Percentiles rank a stretch among this genome's conserved stretches.
phyloP scores from a whole-genome alignment of 2,113 vertebrate genomes.

The Desmodus rotundus region DNA sequence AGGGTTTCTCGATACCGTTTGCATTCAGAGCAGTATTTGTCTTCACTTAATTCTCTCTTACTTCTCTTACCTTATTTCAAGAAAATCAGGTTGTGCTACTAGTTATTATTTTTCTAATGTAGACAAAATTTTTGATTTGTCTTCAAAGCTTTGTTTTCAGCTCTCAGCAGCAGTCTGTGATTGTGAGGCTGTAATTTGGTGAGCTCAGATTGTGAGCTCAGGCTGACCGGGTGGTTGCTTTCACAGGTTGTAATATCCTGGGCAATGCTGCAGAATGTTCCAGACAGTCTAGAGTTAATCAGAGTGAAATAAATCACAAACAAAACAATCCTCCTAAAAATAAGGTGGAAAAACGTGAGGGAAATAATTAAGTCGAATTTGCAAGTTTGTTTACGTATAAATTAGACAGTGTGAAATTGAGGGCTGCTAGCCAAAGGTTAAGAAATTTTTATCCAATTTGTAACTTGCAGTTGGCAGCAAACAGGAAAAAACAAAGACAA shows the following conservation, averaged over 20 bases:
- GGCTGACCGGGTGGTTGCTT: background rate
- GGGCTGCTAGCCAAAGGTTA: conserved; percentile 34
- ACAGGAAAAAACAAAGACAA: conserved; percentile 47
- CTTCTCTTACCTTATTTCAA: background rate
- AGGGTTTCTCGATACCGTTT: background rate
- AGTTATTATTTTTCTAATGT: conserved; percentile 30
- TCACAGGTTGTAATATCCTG: background rate
- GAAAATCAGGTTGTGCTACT: background rate
- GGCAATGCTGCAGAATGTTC: background rate
- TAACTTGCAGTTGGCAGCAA: background rate
- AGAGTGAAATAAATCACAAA: conserved; percentile 1
- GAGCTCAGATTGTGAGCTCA: background rate
- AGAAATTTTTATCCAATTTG: conserved; percentile 51
- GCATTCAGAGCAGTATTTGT: background rate
- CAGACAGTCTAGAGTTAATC: conserved; percentile 33
- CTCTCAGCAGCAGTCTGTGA: background rate
- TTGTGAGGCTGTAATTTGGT: background rate
- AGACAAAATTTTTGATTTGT: background rate
- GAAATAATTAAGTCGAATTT: conserved; percentile 46
- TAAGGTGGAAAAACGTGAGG: background rate
- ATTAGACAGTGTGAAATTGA: conserved; percentile 45
- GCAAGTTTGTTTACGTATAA: conserved; percentile 49
- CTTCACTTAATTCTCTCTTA: background rate
- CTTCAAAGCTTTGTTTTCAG: background rate
- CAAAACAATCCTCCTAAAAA: background rate